Evolutionary conservation across 2,888 invertebrate genomes (phyloP).

Genomic region (Dasysyrphus tricinctus): DNA sequence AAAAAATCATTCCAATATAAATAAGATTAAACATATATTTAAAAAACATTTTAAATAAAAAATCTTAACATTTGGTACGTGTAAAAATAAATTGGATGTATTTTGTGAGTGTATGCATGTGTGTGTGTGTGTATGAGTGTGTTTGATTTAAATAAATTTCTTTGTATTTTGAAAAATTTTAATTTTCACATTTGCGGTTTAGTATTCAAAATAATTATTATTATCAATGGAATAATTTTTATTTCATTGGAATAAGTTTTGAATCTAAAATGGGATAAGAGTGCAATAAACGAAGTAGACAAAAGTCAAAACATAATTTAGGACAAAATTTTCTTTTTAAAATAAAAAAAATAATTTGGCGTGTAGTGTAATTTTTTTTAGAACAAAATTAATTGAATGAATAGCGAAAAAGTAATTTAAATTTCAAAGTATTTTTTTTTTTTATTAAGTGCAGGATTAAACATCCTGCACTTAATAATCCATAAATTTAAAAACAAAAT

Average conservation of each 20-base stretch:
- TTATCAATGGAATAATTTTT: neutral
- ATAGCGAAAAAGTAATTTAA: neutral
- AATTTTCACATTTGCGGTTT: slow-evolving; percentile 70
- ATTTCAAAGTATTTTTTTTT: no score
- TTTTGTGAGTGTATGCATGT: neutral
- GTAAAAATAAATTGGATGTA: neutral
- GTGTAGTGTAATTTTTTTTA: slow-evolving; percentile 1
- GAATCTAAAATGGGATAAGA: slow-evolving; percentile 78
- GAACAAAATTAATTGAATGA: slow-evolving; percentile 43
- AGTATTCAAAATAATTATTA: slow-evolving; percentile 57
- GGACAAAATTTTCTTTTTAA: slow-evolving; percentile 57
- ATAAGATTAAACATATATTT: slow-evolving; percentile 25
- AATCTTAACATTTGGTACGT: neutral
- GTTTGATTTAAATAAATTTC: slow-evolving; percentile 30
- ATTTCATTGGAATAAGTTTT: slow-evolving; percentile 36
- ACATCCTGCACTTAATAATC: no score
- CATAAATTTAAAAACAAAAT: no score
- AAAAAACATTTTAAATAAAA: neutral
- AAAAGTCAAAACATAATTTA: slow-evolving; percentile 59
- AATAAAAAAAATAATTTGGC: slow-evolving; percentile 30
- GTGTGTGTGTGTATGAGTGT: slow-evolving; percentile 32
- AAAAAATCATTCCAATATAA: slow-evolving; percentile 70
- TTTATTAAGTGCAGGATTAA: no score
- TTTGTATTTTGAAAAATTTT: slow-evolving; percentile 57
- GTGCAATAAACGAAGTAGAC: slow-evolving; percentile 77